phyloP scores from a whole-genome alignment of 2,113 vertebrate genomes.

The Himantopus leucocephalus region DNA sequence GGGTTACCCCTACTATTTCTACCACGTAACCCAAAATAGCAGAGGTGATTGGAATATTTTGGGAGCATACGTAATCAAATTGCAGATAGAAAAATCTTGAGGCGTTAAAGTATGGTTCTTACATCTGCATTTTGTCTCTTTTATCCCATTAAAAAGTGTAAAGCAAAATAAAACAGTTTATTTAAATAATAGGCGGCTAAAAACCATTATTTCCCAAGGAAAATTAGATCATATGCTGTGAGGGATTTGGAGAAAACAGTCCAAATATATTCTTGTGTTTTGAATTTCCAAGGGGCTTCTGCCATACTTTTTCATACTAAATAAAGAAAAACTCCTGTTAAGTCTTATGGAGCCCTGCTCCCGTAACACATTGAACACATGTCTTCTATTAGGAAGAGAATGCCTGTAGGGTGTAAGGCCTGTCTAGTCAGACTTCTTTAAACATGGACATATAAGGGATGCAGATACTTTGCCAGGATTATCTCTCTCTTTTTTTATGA shows the following conservation, averaged over 20 bases:
- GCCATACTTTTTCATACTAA: not conserved
- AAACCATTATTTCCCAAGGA: not conserved
- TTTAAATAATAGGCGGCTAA: not conserved
- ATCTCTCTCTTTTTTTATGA: not conserved
- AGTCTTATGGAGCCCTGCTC: not conserved
- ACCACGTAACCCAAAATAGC: not conserved
- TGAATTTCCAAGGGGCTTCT: not conserved
- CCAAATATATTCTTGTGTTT: not conserved
- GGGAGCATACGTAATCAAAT: not conserved
- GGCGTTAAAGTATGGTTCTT: not conserved
- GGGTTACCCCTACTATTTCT: not conserved
- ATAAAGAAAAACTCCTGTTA: not conserved
- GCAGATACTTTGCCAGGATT: not conserved
- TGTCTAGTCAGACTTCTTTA: not conserved
- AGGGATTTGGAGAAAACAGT: not conserved
- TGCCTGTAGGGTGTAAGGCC: not conserved
- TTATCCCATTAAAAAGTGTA: not conserved
- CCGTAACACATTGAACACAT: not conserved
- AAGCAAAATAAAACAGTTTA: not conserved
- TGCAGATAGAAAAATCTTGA: not conserved
- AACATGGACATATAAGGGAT: slow-evolving; percentile 40
- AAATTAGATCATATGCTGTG: not conserved
- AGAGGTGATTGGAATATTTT: not conserved
- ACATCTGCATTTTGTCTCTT: not conserved
- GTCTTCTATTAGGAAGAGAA: slow-evolving; percentile 15